These are phyloP conservation scores for Lordiphosa andalusiaca DNA, from an alignment of 2,888 invertebrate genomes.

Conservation along the genomic window DNA sequence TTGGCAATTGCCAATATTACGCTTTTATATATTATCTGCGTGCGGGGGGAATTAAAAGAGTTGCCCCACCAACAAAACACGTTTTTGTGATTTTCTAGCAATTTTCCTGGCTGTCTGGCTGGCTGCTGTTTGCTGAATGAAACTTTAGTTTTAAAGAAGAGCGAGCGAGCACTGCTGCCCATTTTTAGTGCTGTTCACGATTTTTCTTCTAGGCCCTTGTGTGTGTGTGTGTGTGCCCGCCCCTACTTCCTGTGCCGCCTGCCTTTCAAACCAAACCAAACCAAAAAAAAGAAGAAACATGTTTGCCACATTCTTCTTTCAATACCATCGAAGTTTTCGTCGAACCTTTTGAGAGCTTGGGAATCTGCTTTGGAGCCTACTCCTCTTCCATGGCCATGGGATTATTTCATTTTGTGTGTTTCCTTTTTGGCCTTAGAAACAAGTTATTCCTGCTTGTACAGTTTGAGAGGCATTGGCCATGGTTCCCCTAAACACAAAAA, in stretches of 20 bases:
- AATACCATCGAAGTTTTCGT: constrained; percentile 71
- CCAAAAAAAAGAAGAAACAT: constrained; percentile 51
- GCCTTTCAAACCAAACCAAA: constrained; percentile 11
- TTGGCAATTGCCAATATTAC: constrained; percentile 75
- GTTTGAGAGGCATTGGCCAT: constrained; percentile 47
- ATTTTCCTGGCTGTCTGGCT: constrained; percentile 60
- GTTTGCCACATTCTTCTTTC: constrained; percentile 73
- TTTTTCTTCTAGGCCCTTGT: constrained; percentile 53
- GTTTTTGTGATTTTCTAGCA: constrained; percentile 77
- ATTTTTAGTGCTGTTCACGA: constrained; percentile 59
- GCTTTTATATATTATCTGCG: constrained; percentile 70
- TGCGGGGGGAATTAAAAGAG: constrained; percentile 56
- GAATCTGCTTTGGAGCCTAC: constrained; percentile 58
- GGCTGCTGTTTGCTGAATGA: constrained; percentile 44
- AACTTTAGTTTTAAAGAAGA: constrained; percentile 59
- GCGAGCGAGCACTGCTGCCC: constrained; percentile 28
- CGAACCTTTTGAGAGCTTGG: constrained; percentile 73
- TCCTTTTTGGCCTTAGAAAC: constrained; percentile 73
- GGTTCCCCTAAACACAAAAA: constrained; percentile 9
- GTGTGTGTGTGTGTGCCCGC: constrained; percentile 38
- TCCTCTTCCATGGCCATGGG: constrained; percentile 66
- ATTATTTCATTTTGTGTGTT: constrained; percentile 77
- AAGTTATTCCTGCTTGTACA: constrained; percentile 68
- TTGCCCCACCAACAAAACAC: constrained; percentile 49
- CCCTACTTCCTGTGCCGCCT: constrained; percentile 67